Conservation (phyloP, 2,113 vertebrate species). For the Apistogramma diplotaenia region DNA sequence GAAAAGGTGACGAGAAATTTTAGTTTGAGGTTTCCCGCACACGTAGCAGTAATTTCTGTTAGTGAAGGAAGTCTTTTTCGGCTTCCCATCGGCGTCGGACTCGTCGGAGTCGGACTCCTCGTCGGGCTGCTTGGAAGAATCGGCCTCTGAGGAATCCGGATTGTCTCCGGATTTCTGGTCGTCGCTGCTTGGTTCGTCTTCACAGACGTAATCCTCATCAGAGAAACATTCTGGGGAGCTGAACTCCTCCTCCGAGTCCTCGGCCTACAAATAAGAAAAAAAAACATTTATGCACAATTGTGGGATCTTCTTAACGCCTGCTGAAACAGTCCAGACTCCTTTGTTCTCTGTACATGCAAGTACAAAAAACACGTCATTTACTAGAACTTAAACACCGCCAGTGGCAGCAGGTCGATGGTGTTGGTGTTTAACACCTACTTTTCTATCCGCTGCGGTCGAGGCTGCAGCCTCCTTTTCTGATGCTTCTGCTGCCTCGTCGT, state of each 20-base stretch:
- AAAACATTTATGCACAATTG: too few relatives aligned
- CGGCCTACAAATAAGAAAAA: background rate
- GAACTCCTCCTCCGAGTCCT: background rate
- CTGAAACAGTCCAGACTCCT: background rate
- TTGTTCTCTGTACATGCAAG: too few relatives aligned
- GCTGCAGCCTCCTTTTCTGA: background rate
- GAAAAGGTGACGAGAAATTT: slow-evolving; percentile 48
- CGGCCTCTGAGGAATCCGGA: background rate
- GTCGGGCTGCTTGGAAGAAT: background rate
- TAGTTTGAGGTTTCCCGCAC: slow-evolving; percentile 22
- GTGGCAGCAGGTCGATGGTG: background rate
- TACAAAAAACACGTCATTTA: too few relatives aligned
- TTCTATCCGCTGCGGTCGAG: background rate
- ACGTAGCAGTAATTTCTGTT: slow-evolving; percentile 54
- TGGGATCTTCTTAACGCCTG: fast-evolving
- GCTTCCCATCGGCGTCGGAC: background rate
- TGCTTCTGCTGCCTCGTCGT: background rate
- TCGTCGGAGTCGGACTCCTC: background rate
- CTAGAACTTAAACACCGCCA: too few relatives aligned
- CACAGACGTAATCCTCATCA: background rate
- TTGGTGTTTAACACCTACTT: background rate
- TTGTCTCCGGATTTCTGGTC: background rate
- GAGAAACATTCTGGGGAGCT: background rate
- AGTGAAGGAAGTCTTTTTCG: background rate
- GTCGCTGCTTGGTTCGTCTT: background rate